Base-by-base conservation (phyloP, 2,888 invertebrate species). In the Drosophila crucigera region DNA sequence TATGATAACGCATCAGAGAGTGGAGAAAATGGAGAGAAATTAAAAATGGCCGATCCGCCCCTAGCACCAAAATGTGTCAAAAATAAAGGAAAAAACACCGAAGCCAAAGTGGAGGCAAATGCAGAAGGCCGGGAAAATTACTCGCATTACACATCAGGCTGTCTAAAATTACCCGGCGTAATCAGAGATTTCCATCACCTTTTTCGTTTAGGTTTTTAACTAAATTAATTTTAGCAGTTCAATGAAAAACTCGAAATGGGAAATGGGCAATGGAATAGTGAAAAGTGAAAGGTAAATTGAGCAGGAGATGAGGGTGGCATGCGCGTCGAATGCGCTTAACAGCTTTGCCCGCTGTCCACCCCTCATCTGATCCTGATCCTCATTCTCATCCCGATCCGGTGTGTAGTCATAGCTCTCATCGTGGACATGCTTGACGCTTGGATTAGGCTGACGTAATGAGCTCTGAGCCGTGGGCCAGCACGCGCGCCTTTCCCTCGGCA, bases 111-210 rank as follows among this genome's bases (percentile, higher is more conserved):
- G 16, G 47, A 28, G 47, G 47, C 47, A 54, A 25, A 28, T n/a
- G 55, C 28, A 41, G 35, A 16, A 54, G 14, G 49, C 64, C 53
- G 53, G 74, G 62, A 56, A 69, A 61, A 66, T 67, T 65, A 72
- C 79, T 87, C 87, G 63, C 74, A 83, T 88, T 90, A 79, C 88
- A 84, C 64, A 58, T 19, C 56, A 67, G 58, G 62, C 66, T 55
- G 77, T 77, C 73, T 87, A 82, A 73, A 85, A 85, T 88, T 85
- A 85, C 85, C 61, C 72, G 58, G 64, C 5, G 87, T 86, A 87
- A 87, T 87, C 76, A 82, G 89, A 87, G 88, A 87, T 88, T 87
- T 86, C 86, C 86, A 84, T 83, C 88, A 88, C 86, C 88, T 88
- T 84, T 79, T 77, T 71, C 63, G 39, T 61, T 37, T 37, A 43